Conservation (phyloP, 2,797 vertebrate genomes). For the Chelon labrosus region DNA sequence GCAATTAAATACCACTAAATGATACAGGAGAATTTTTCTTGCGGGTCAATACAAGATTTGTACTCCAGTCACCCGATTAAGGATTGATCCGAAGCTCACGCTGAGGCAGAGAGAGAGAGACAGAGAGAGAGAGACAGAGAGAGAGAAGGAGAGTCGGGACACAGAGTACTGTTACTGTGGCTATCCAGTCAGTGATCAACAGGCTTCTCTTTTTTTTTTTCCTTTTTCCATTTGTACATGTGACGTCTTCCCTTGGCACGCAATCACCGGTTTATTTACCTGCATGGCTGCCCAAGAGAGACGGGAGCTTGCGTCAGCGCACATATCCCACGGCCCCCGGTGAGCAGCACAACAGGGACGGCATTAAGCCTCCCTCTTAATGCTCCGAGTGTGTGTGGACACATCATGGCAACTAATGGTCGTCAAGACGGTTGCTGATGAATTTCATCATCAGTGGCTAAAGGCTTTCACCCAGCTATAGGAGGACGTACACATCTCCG, state of each 20-base stretch:
- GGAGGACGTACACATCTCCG: too few relatives aligned
- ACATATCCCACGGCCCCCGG: conserved; percentile 57
- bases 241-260: conserved; percentile 51
- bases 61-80: conserved; percentile 37
- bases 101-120: conserved; percentile 14
- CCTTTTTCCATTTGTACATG: conserved; percentile 1
- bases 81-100: conserved; percentile 49
- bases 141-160: background rate
- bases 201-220: conserved; percentile 11
- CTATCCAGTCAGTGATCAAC: conserved; percentile 47
- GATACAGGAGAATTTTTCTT: background rate
- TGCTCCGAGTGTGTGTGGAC: conserved; percentile 43
- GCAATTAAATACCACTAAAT: conserved; percentile 41
- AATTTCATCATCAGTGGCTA: conserved; percentile 28
- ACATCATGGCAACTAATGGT: conserved; percentile 62
- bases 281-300: conserved; percentile 65
- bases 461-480: background rate
- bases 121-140: background rate
- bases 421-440: conserved; percentile 42
- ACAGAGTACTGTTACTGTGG: background rate
- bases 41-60: conserved; percentile 38
- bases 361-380: conserved; percentile 38
- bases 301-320: conserved; percentile 74
- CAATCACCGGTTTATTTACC: conserved; percentile 75
- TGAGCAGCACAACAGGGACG: conserved; percentile 49